Evolutionary conservation across 2,797 vertebrate genomes (phyloP), one percentile per base, ranked within the genome.

Genomic region (Uromys caudimaculatus): DNA sequence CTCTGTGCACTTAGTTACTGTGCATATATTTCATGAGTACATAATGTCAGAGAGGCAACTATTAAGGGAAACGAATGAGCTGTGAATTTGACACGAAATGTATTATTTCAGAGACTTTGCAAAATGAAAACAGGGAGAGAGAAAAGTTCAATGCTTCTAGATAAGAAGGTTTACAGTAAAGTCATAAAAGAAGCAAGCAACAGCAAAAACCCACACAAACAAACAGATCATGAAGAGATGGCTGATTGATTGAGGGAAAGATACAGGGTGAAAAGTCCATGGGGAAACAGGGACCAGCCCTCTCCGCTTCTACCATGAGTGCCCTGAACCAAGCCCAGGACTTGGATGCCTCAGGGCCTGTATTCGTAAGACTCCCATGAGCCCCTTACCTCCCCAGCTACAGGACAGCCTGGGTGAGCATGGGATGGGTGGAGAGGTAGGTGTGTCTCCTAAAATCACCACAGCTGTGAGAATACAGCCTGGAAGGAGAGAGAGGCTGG

Each of bases 21-120:
- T 56, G 56, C 17, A 19, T n/a, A 50, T 4, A 54, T n/a, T 85
- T 50, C 73, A 35, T 38, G 71, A 52, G 58, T 29, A 54, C 0
- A 1, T 56, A 60, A 75, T 93, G 73, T 91, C 64, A 97, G 67
- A 67, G 16, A 91, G 86, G 1, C 89, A 77, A 60, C 38, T 88
- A 47, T 67, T 86, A 54, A 32, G 38, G 60, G 90, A 92, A 86
- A 88, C 67, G 84, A 94, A 69, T 44, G 56, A 76, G 58, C 69
- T 60, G 38, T 19, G 41, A 93, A 41, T 79, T 54, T 94, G 77
- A 92, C 32, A 2, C 27, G 19, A n/a, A 35, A 56, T 84, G n/a
- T 60, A 87, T 35, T 58, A 86, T 29, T 79, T 87, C 60, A 52
- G 75, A 92, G 29, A 62, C 60, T 76, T 50, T 91, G 38, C 44